These are phyloP conservation scores for Tokudaia tokunoshimensis DNA, from an alignment of 2,797 vertebrate genomes.

Conservation along the genomic window DNA sequence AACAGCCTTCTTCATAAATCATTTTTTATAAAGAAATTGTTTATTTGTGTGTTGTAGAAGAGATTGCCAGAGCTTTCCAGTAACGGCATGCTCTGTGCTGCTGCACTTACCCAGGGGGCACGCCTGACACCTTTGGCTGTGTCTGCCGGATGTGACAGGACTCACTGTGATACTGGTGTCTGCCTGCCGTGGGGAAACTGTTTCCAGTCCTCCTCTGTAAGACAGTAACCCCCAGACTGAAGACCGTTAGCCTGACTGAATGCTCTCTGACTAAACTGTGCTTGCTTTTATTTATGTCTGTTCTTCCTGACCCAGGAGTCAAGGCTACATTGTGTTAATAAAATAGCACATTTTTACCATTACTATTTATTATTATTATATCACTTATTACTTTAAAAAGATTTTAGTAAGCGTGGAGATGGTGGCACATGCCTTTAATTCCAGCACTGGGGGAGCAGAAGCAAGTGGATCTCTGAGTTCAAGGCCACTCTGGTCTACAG, in stretches of 20 bases:
- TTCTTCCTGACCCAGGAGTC: not conserved
- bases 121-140: not conserved
- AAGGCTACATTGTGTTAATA: constrained; percentile 18
- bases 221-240: not conserved
- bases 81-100: not conserved
- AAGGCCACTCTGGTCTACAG: not conserved
- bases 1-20: constrained; percentile 38
- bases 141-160: not conserved
- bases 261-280: not conserved
- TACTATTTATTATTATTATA: not conserved
- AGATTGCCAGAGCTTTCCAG: not conserved
- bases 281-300: constrained; percentile 42
- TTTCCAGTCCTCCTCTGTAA: not conserved
- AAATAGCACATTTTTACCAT: not conserved
- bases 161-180: not conserved
- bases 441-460: not conserved
- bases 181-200: not conserved
- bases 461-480: not conserved
- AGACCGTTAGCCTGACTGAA: not conserved
- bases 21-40: constrained; percentile 49
- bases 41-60: constrained; percentile 6
- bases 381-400: not conserved
- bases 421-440: not conserved
- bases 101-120: not conserved
- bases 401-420: not conserved